Percentiles rank a stretch among this genome's conserved stretches.
These are phyloP conservation scores for Urechis unicinctus DNA, from an alignment of 2,888 invertebrate genomes.

Conservation along the genomic window DNA sequence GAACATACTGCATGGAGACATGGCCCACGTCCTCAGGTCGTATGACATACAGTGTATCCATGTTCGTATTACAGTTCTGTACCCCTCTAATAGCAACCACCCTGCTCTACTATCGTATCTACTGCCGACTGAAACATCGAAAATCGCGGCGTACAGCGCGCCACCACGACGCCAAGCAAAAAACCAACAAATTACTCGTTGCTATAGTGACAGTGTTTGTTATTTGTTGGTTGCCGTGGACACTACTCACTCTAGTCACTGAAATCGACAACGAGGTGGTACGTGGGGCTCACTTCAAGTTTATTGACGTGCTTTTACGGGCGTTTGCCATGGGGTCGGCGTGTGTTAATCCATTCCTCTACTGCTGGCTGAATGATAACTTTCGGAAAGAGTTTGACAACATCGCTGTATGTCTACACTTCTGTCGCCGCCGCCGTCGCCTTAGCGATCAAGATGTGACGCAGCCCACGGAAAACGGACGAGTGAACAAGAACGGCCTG, in stretches of 20 bases:
- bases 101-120: conserved; percentile 19
- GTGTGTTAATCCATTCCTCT: conserved; percentile 47
- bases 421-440: too few species aligned
- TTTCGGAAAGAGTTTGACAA: conserved; percentile 38
- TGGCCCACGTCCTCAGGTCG: conserved; percentile 28
- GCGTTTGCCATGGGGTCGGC: conserved; percentile 47
- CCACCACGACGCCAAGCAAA: conserved; percentile 19
- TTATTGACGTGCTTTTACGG: conserved; percentile 40
- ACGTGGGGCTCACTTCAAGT: conserved; percentile 31
- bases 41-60: conserved; percentile 14
- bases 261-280: conserved; percentile 32
- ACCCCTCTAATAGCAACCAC: conserved; percentile 21
- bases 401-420: conserved; percentile 17
- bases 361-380: conserved; percentile 49
- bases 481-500: too few species aligned
- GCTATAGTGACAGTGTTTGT: conserved; percentile 42
- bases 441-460: too few species aligned
- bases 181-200: conserved; percentile 43
- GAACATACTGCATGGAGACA: conserved; percentile 35
- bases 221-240: conserved; percentile 48
- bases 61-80: conserved; percentile 24
- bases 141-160: background rate
- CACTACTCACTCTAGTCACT: conserved; percentile 33
- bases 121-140: conserved; percentile 4
- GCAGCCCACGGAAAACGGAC: too few species aligned